Base-by-base conservation (phyloP, 2,888 invertebrate species). In the Phyllotreta cruciferae region DNA sequence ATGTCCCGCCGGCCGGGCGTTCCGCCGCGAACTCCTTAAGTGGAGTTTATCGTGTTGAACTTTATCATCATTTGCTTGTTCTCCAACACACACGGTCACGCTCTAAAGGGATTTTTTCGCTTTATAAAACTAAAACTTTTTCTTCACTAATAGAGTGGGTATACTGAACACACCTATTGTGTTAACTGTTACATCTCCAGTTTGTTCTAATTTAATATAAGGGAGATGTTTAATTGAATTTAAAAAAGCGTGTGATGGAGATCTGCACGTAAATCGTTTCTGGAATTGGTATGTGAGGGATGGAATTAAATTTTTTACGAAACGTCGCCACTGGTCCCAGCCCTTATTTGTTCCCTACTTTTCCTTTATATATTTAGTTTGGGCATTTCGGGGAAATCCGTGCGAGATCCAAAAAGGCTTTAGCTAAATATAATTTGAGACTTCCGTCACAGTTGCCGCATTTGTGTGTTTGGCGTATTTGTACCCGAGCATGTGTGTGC, bases 31-130 rank as follows among this genome's bases (percentile, higher is more conserved):
- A 49, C 49, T 49, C 8, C 11, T 5, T 50, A 50, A 50, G 10
- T 50, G 10, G 36, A 50, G 50, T 50, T 50, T 50, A 50, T 50
- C 50, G 35, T n/a, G 50, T 50, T 47, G 47, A 47, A 47, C 24
- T 47, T 47, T 47, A 11, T 47, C 47, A 24, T 14, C 47, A 14
- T 47, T 47, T 24, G 47, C 24, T 24, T 47, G 24, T 14, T 6
- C 14, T 14, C 6, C 9, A 4, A 7, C 44, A 44, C 6, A 14
- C 6, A 8, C 44, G 11, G 4, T 1, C 44, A 44, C 10, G 24
- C 2, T 24, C 24, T n/a, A n/a, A n/a, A n/a, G n/a, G 24, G 24
- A 24, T 24, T 24, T 1, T 24, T 24, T 24, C 24, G 24, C 24
- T 24, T 24, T 24, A 3, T 24, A 3, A 3, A 24, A 24, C 24